Conservation (phyloP, 2,113 vertebrate species). For the Pontoporia blainvillei region DNA sequence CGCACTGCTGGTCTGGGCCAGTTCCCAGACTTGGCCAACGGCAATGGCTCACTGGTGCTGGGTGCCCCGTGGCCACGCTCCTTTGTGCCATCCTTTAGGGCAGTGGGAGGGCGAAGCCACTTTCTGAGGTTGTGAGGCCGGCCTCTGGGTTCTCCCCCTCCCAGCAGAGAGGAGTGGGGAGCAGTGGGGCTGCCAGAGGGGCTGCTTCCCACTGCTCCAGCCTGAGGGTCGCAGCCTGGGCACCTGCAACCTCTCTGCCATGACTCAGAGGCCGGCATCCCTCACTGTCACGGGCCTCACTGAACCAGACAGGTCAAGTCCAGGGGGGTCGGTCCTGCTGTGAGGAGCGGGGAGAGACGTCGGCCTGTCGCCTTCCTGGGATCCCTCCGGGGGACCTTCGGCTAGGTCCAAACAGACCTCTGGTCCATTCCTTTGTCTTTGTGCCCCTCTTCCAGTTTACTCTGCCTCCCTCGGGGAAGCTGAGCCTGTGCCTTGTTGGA, state of each 20-base stretch:
- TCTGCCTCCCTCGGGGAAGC: background rate
- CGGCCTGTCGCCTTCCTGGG: background rate
- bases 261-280: background rate
- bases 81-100: background rate
- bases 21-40: background rate
- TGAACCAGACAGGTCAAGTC: background rate
- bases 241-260: background rate
- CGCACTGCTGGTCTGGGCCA: background rate
- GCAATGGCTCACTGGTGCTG: background rate
- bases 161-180: background rate
- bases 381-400: background rate
- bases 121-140: background rate
- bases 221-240: background rate
- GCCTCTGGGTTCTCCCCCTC: background rate
- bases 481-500: background rate
- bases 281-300: background rate
- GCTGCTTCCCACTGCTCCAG: background rate
- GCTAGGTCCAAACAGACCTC: background rate
- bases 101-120: background rate
- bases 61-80: rapidly evolving
- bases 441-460: background rate
- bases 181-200: background rate
- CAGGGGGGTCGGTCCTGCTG: background rate
- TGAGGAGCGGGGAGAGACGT: background rate
- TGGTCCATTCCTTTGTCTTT: background rate